phyloP scores from a whole-genome alignment of 2,797 vertebrate species.

The Crenichthys baileyi region DNA sequence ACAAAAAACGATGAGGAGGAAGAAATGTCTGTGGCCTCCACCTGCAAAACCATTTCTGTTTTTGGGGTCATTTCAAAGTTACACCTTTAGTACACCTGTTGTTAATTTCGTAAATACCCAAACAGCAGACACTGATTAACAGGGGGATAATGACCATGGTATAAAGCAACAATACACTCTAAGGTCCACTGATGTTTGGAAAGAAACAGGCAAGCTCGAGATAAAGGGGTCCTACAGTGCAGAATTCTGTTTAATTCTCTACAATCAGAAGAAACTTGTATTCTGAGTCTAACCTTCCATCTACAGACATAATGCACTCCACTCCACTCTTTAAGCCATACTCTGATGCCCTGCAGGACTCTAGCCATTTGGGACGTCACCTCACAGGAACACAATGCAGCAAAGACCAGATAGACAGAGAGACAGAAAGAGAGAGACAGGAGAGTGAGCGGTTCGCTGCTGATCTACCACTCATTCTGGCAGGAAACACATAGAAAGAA shows the following conservation, averaged over 20 bases:
- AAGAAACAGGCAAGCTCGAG: neutral
- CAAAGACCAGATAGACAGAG: conserved; percentile 65
- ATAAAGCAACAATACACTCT: conserved; percentile 16
- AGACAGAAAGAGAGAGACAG: conserved; percentile 37
- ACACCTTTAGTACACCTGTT: no score
- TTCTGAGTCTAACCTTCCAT: conserved; percentile 62
- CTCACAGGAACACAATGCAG: conserved; percentile 77
- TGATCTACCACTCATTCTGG: conserved; percentile 45
- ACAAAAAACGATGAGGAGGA: no score
- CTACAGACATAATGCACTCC: conserved; percentile 77
- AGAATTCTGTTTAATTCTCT: neutral
- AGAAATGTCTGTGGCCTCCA: no score
- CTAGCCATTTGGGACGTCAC: conserved; percentile 56
- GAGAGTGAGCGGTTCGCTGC: conserved; percentile 55
- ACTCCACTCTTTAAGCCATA: conserved; percentile 79
- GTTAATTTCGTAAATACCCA: no score
- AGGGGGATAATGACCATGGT: conserved; percentile 28
- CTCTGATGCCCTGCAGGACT: conserved; percentile 70
- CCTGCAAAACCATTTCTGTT: no score
- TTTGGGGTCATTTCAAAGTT: no score
- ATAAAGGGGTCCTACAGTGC: neutral
- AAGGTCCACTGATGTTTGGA: neutral
- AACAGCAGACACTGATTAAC: no score
- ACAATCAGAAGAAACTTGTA: neutral
- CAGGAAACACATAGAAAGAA: conserved; percentile 24